Percentiles rank a stretch among this genome's conserved stretches.
Conservation (phyloP, 2,797 vertebrate species). For the Chrosomus eos region DNA sequence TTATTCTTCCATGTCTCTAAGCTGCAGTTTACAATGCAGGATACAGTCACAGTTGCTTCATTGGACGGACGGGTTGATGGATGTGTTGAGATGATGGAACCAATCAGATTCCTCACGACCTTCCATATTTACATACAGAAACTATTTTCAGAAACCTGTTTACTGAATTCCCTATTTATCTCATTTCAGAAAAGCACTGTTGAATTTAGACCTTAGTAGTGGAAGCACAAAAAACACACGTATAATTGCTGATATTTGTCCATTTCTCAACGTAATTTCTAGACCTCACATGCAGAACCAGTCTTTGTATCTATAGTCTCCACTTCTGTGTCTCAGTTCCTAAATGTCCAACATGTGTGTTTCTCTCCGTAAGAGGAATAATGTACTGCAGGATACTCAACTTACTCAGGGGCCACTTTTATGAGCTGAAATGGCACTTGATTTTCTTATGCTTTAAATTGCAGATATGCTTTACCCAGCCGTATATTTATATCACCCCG, state of each 20-base stretch:
- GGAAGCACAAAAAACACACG: not conserved
- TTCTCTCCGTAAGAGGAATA: not conserved
- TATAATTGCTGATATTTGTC: not conserved
- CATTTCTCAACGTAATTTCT: not conserved
- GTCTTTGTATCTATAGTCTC: not conserved
- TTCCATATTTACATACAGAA: constrained; percentile 15
- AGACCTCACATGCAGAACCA: not conserved
- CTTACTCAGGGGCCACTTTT: not conserved
- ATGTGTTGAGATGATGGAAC: constrained; percentile 40
- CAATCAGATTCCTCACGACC: constrained; percentile 26
- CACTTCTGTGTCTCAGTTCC: not conserved
- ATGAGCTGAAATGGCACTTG: not conserved
- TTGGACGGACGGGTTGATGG: constrained; percentile 9
- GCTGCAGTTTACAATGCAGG: not conserved
- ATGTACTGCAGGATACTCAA: not conserved
- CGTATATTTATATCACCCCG: not conserved
- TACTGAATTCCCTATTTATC: not conserved
- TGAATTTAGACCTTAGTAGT: not conserved
- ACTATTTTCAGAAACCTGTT: constrained; percentile 21
- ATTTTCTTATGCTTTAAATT: not conserved
- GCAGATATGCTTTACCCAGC: not conserved
- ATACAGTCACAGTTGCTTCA: constrained; percentile 23
- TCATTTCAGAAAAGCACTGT: not conserved
- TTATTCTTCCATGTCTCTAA: not conserved
- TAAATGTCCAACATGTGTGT: not conserved